Conservation (phyloP, 2,113 vertebrate species). For the Egretta garzetta region DNA sequence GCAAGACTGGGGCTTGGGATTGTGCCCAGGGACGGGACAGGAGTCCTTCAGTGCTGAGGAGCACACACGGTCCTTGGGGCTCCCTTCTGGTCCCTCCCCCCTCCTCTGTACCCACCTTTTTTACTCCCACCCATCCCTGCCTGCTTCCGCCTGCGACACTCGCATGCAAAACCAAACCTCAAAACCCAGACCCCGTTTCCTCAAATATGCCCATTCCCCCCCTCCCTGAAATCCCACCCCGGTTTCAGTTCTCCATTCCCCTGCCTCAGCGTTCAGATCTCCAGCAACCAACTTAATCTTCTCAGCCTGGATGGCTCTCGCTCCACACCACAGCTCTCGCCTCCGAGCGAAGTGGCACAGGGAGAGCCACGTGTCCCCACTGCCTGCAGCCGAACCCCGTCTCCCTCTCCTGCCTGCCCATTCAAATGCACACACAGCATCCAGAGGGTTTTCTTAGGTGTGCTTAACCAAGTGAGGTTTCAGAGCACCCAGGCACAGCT, state of each 20-base stretch:
- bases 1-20: neutral
- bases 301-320: neutral
- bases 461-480: neutral
- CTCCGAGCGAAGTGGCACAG: rapidly evolving
- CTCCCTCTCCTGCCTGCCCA: neutral
- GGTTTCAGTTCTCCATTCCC: neutral
- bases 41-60: neutral
- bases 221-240: neutral
- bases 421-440: rapidly evolving
- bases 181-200: neutral
- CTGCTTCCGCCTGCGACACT: neutral
- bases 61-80: neutral
- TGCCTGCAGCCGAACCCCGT: neutral
- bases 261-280: rapidly evolving
- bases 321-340: rapidly evolving
- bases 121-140: neutral
- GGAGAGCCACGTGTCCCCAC: neutral
- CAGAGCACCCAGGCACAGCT: neutral
- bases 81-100: neutral
- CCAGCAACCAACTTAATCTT: neutral
- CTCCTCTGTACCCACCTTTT: neutral
- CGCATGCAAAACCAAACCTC: neutral
- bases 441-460: neutral
- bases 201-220: neutral
- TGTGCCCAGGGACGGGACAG: neutral